Evolutionary conservation across 1,140 invertebrate species (phyloP), one percentile per base, ranked within the genome.

Genomic region (Drosophila tristis): DNA sequence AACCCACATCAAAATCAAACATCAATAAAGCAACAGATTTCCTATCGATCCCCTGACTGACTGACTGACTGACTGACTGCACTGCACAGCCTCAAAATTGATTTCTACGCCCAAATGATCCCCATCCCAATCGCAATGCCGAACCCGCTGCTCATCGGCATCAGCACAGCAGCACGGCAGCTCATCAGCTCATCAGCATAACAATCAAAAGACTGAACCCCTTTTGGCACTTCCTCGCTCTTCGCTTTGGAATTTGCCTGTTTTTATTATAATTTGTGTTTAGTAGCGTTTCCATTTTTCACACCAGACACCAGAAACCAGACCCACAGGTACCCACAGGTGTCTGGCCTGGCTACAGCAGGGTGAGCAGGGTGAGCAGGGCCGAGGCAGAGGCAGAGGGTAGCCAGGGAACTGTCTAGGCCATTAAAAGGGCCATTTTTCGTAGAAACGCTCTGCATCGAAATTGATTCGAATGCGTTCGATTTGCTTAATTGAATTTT

Each of bases 401-500:
- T 20, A 4, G 31, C 7, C 16, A 35, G 1, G 29, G n/a, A 16
- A 26, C 31, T 15, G 31, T 26, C 55, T 61, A 29, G 39, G 16
- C 57, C 61, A 70, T 74, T 54, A 50, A 71, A 56, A 53, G 39
- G 58, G 44, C 62, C 48, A 47, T 58, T 68, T 80, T 85, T 85
- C 80, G 73, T 80, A 65, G 81, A 85, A 85, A 80, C 63, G 71
- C 63, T 59, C 67, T 55, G 54, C 71, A 67, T 55, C 56, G 26
- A 73, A 77, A 77, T 77, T 56, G 55, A 74, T 78, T 74, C 80
- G 42, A 76, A 64, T 82, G 63, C 56, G 75, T 71, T 84, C 80
- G 80, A 77, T 85, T 85, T 85, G 60, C 81, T 86, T 85, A 85
- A 85, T 85, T 86, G 77, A 85, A 85, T 82, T 31, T 82, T 53